Conservation (phyloP, 53 echinoderm and acorn worm species). For the Stichopus horrens region DNA sequence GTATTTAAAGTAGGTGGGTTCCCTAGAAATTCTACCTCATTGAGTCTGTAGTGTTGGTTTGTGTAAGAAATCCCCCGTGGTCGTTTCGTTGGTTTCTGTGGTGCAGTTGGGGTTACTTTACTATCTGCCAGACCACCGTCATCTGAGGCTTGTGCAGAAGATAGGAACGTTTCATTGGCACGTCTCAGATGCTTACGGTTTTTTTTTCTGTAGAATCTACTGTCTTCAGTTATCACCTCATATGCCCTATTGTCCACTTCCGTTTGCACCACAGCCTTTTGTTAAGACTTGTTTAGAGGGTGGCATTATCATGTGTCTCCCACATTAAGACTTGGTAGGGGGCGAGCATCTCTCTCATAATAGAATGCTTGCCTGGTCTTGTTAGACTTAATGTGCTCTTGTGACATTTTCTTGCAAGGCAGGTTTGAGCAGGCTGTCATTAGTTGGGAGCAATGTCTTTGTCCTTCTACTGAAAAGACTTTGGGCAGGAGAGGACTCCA, state of each 20-base stretch:
- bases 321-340: slow-evolving; percentile 32
- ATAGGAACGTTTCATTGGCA: slow-evolving; percentile 30
- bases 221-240: slow-evolving; percentile 48
- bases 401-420: slow-evolving; percentile 10
- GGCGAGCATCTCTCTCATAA: slow-evolving; percentile 48
- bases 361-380: slow-evolving; percentile 54
- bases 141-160: background rate
- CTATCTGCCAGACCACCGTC: background rate
- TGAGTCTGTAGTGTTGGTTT: background rate
- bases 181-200: slow-evolving; percentile 58
- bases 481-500: slow-evolving; percentile 48
- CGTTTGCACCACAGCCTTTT: slow-evolving; percentile 24
- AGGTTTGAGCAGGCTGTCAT: slow-evolving; percentile 45
- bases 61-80: background rate
- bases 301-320: slow-evolving; percentile 54
- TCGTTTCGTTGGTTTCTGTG: background rate
- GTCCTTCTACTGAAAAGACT: slow-evolving; percentile 50
- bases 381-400: slow-evolving; percentile 43
- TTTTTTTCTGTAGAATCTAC: slow-evolving; percentile 52
- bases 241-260: slow-evolving; percentile 56
- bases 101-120: too few relatives aligned
- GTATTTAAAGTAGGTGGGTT: background rate
- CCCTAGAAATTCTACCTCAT: background rate
- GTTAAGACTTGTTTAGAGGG: slow-evolving; percentile 41
- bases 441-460: slow-evolving; percentile 54